These are phyloP conservation scores for Hassar affinis DNA, from an alignment of 2,113 vertebrate species.

Conservation along the genomic window DNA sequence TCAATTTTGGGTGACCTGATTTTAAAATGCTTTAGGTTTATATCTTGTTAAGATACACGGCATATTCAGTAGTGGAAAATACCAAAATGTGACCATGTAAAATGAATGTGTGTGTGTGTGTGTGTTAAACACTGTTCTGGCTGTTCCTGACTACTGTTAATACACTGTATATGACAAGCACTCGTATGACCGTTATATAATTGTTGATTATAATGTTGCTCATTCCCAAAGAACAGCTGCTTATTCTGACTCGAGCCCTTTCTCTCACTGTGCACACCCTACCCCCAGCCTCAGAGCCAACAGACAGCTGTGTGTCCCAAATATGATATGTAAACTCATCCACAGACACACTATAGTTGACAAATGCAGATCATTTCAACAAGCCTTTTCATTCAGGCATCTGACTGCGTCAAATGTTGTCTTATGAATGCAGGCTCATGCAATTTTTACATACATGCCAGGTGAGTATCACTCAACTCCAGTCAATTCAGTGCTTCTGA, in stretches of 20 bases:
- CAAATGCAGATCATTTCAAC: slow-evolving; percentile 24
- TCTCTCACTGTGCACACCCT: slow-evolving; percentile 12
- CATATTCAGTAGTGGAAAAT: background rate
- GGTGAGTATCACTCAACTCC: slow-evolving; percentile 14
- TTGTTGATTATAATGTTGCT: slow-evolving; percentile 12
- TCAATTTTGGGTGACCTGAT: background rate
- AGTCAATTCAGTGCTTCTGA: background rate
- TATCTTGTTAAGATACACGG: background rate
- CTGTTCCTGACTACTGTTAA: background rate
- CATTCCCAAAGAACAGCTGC: slow-evolving; percentile 40
- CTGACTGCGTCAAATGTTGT: slow-evolving; percentile 6
- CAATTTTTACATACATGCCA: background rate
- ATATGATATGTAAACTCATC: slow-evolving; percentile 27
- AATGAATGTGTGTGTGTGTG: background rate
- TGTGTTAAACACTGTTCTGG: slow-evolving; percentile 2
- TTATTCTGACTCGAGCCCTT: slow-evolving; percentile 1
- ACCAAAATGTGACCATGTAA: slow-evolving; percentile 15
- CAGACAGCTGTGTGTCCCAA: slow-evolving; percentile 45
- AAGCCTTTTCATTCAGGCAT: slow-evolving; percentile 33
- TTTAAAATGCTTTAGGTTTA: background rate
- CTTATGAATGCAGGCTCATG: background rate
- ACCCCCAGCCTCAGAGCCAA: slow-evolving; percentile 10
- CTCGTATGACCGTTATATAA: background rate
- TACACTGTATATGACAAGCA: background rate
- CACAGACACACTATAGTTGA: background rate